Conservation (phyloP, 2,888 invertebrate species). For the Papilio demoleus region DNA sequence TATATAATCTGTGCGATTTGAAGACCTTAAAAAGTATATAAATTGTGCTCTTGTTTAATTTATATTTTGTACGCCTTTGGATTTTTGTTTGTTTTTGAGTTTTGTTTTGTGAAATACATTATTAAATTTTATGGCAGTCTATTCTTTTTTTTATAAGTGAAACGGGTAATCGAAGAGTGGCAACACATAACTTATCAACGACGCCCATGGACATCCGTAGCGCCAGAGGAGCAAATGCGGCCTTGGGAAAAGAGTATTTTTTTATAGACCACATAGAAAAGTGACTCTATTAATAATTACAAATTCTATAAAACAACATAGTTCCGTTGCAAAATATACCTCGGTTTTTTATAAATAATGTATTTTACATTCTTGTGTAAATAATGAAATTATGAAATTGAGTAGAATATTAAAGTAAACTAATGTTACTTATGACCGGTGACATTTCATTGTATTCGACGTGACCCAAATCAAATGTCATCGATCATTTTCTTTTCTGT, state of each 20-base stretch:
- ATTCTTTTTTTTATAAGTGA: neutral
- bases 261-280: too few relatives aligned
- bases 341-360: neutral
- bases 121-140: neutral
- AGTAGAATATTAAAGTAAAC: neutral
- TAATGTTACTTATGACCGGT: neutral
- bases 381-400: neutral
- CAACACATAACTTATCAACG: too few relatives aligned
- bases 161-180: too few relatives aligned
- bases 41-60: neutral
- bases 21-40: neutral
- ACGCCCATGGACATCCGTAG: too few relatives aligned
- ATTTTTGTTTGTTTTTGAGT: too few relatives aligned
- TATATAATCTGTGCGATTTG: neutral
- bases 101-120: conserved; percentile 7
- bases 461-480: conserved; percentile 22
- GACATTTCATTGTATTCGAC: conserved; percentile 12
- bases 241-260: too few relatives aligned
- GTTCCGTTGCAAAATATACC: too few relatives aligned
- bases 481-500: conserved; percentile 21
- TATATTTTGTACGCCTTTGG: neutral
- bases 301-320: neutral
- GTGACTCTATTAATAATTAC: too few relatives aligned
- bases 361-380: neutral
- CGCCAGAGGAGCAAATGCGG: too few relatives aligned